These are phyloP conservation scores for Saxidomus purpurata DNA, from an alignment of 1,140 invertebrate genomes.

Conservation along the genomic window DNA sequence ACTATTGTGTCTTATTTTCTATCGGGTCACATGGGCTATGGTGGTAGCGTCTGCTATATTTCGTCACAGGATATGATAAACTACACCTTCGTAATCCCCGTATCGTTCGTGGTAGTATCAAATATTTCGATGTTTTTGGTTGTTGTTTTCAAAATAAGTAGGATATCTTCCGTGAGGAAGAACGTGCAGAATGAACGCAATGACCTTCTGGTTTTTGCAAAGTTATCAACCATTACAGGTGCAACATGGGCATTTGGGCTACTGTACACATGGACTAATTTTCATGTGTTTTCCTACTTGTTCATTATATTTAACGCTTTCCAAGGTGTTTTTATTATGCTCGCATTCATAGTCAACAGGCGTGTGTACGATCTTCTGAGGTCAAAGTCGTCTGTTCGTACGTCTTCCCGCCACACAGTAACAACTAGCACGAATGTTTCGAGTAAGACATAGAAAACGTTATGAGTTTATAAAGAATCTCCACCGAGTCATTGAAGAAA, in stretches of 20 bases:
- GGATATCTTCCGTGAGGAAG: not conserved
- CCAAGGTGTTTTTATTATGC: conserved; percentile 37
- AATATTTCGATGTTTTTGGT: conserved; percentile 2
- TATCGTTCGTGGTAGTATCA: not conserved
- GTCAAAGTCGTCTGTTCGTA: too few relatives aligned
- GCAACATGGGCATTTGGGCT: conserved; percentile 33
- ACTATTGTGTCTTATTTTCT: not conserved
- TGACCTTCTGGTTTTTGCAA: conserved; percentile 18
- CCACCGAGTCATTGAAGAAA: too few relatives aligned
- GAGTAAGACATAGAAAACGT: too few relatives aligned
- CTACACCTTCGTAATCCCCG: conserved; percentile 3
- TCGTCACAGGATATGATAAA: not conserved
- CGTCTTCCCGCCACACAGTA: too few relatives aligned
- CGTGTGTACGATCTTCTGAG: not conserved
- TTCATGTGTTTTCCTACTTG: not conserved
- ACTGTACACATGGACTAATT: not conserved
- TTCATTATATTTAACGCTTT: conserved; percentile 37
- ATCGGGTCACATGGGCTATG: not conserved
- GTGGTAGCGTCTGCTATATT: conserved; percentile 5
- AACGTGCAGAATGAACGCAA: conserved; percentile 28
- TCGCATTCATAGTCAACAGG: conserved; percentile 14
- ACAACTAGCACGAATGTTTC: too few relatives aligned
- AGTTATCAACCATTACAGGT: conserved; percentile 39
- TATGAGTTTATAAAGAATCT: too few relatives aligned
- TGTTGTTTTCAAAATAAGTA: not conserved